Conservation (phyloP, 2,113 vertebrate species). For the Microtus richardsoni region DNA sequence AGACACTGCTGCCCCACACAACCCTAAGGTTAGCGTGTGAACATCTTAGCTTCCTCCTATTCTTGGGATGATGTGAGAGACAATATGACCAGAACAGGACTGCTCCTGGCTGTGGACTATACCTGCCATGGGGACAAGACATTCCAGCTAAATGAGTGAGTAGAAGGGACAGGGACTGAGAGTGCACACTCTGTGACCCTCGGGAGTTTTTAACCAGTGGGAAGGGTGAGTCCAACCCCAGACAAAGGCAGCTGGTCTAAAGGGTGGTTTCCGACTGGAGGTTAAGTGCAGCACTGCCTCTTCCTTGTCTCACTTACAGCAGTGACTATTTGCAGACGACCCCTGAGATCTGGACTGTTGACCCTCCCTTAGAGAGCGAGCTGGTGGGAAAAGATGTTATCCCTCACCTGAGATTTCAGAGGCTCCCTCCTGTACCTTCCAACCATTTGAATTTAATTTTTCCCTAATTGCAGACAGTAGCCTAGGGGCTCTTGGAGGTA, state of each 20-base stretch:
- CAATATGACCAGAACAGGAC: neutral
- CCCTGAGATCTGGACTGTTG: neutral
- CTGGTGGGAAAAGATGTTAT: neutral
- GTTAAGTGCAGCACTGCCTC: neutral
- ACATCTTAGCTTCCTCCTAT: neutral
- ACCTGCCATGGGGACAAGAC: neutral
- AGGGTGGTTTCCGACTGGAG: neutral
- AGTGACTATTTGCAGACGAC: neutral
- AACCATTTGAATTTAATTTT: neutral
- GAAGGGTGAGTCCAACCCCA: neutral
- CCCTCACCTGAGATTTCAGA: neutral
- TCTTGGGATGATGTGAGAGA: neutral
- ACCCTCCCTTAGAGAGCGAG: neutral
- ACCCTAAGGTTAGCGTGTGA: neutral
- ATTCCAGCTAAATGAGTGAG: neutral
- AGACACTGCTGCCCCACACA: too few relatives aligned
- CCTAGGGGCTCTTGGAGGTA: neutral
- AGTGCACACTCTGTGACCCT: too few relatives aligned
- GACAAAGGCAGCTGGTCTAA: neutral
- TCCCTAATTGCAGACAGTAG: neutral
- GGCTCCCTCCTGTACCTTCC: neutral
- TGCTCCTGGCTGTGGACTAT: neutral
- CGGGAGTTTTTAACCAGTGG: neutral
- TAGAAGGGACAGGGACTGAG: neutral
- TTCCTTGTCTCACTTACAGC: neutral